These are phyloP conservation scores for Coptodon rendalli DNA, from an alignment of 2,113 vertebrate genomes.

Conservation along the genomic window DNA sequence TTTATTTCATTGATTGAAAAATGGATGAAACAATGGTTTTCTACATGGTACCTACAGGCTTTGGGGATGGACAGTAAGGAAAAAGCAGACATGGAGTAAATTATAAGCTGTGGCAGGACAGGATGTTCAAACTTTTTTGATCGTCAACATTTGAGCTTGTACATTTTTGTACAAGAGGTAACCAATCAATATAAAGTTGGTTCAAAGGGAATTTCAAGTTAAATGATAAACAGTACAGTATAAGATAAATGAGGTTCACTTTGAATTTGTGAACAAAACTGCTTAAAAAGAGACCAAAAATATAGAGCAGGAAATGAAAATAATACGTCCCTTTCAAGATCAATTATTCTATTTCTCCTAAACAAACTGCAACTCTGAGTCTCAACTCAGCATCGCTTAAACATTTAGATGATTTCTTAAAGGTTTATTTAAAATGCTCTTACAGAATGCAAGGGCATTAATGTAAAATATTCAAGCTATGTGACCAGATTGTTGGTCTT, in stretches of 20 bases:
- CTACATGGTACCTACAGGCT: background rate
- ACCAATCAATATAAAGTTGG: background rate
- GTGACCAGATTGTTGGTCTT: background rate
- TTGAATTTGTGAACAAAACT: background rate
- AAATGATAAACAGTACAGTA: background rate
- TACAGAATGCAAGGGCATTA: background rate
- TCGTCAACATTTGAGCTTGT: accelerated
- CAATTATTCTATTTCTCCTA: background rate
- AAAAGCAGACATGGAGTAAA: background rate
- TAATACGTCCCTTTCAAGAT: background rate
- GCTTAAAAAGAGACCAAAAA: background rate
- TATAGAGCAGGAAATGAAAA: background rate
- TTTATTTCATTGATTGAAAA: background rate
- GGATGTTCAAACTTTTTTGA: accelerated
- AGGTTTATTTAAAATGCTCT: background rate
- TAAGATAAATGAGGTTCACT: background rate
- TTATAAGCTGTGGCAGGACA: background rate
- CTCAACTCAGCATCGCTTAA: background rate
- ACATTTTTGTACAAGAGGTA: background rate
- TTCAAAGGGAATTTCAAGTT: background rate
- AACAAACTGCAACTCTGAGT: background rate
- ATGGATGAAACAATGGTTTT: background rate
- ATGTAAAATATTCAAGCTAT: background rate
- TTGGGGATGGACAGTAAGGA: background rate
- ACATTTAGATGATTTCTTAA: background rate